Base-by-base conservation (phyloP, 2,888 invertebrate species). In the Campaea margaritaria region DNA sequence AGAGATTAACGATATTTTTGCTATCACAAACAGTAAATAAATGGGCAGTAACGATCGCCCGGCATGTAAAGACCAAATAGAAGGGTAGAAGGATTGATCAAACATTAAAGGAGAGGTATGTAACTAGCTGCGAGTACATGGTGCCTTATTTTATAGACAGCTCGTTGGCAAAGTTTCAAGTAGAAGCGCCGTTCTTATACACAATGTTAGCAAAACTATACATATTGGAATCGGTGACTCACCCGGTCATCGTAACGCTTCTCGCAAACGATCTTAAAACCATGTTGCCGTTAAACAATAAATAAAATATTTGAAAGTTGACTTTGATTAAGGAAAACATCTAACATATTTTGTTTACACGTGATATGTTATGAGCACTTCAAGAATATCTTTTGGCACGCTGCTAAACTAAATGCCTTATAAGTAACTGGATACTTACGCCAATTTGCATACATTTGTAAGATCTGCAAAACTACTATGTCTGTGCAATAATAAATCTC, bases 141-240 rank as follows among this genome's bases (percentile, higher is more conserved):
- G 9, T 62, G 61, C 42, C 56, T 67, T 62, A 59, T 60, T 69
- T 67, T 65, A 70, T 63, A 53, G 65, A 65, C 60, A 62, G 65
- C 48, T 58, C 46, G 59, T 69, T 72, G 73, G 73, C 72, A 68
- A 60, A 36, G 59, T 61, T 69, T 69, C 70, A 72, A 68, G 54
- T 49, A 60, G 64, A 61, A 44, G 42, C 58, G 41, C 34, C 47
- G 49, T 50, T 50, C 27, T 14, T 53, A 62, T 58, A 53, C 43
- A 53, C 46, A 52, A 39, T 42, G 42, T 57, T 41, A 39, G 43
- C 15, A 42, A 54, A 46, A 51, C 42, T 55, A 50, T 55, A 55
- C n/a, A 55, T 42, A 60, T 61, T 48, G 48, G 44, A 43, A 43
- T 27, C 52, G 39, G 41, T 61, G 61, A 56, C 14, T 61, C 61